A percentile compares a stretch with the other conserved stretches of the same genome.
phyloP scores from a whole-genome alignment of 2,888 invertebrate species.

The Chloromyia formosa region DNA sequence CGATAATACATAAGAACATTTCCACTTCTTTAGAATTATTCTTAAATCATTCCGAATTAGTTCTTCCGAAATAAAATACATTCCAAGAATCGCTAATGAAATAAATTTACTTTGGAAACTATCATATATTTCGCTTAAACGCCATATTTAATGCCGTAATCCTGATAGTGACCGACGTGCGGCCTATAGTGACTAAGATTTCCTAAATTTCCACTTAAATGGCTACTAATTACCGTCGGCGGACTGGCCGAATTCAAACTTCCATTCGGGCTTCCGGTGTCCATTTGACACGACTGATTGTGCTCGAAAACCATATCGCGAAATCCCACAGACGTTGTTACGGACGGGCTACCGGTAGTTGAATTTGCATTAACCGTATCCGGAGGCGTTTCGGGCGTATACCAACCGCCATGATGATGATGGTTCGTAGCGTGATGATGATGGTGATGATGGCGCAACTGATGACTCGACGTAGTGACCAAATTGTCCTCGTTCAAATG shows the following conservation, averaged over 20 bases:
- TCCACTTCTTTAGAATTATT: too few relatives aligned
- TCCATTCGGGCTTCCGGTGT: slow-evolving; percentile 62
- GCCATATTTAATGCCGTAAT: slow-evolving; percentile 64
- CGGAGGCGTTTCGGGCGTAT: slow-evolving; percentile 64
- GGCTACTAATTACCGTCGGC: slow-evolving; percentile 59
- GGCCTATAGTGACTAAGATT: slow-evolving; percentile 62
- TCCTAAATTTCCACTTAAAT: slow-evolving; percentile 60
- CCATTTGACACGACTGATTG: slow-evolving; percentile 64
- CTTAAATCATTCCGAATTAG: too few relatives aligned
- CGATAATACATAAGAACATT: too few relatives aligned
- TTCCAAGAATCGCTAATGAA: too few relatives aligned
- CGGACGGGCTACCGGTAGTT: slow-evolving; percentile 53
- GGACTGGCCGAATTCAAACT: slow-evolving; percentile 64
- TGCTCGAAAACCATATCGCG: slow-evolving; percentile 64
- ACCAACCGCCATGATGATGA: slow-evolving; percentile 64
- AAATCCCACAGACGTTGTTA: slow-evolving; percentile 55
- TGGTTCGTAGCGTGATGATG: slow-evolving; percentile 38
- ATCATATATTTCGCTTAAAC: slow-evolving; percentile 55
- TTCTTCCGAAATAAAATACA: too few relatives aligned
- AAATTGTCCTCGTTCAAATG: slow-evolving; percentile 64
- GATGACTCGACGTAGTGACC: slow-evolving; percentile 55
- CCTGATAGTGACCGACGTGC: slow-evolving; percentile 63
- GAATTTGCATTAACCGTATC: slow-evolving; percentile 48
- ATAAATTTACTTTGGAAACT: too few relatives aligned
- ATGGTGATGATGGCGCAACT: slow-evolving; percentile 51